These are phyloP conservation scores for Heterodera schachtii DNA, from an alignment of 1,140 invertebrate species.

Conservation along the genomic window DNA sequence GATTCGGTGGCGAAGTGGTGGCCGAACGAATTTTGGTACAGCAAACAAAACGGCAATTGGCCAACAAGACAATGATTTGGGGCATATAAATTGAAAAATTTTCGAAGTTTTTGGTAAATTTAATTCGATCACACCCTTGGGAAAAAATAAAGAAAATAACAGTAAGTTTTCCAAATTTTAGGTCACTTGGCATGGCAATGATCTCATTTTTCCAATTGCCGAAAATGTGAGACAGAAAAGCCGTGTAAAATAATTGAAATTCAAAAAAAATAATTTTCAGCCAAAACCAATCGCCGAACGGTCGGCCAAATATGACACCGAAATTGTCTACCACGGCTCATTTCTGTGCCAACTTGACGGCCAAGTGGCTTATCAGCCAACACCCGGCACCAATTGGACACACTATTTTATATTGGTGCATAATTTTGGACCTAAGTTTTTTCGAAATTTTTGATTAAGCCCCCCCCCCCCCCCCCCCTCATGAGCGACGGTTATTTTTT, in stretches of 20 bases:
- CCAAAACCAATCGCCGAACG: conserved; percentile 36
- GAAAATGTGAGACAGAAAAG: conserved; percentile 16
- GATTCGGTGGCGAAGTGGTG: conserved; percentile 32
- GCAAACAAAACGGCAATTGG: neutral
- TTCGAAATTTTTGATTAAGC: too few relatives aligned
- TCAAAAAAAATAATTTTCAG: conserved; percentile 13
- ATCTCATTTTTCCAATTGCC: conserved; percentile 38
- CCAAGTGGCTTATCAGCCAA: conserved; percentile 41
- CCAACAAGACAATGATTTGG: too few relatives aligned
- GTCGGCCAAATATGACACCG: conserved; percentile 27
- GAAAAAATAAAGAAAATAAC: too few relatives aligned
- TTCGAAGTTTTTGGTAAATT: too few relatives aligned
- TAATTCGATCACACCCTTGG: too few relatives aligned
- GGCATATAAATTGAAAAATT: too few relatives aligned
- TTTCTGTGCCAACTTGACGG: conserved; percentile 41
- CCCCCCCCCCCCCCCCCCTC: too few relatives aligned
- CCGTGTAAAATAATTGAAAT: neutral
- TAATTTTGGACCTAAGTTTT: neutral
- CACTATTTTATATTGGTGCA: conserved; percentile 28
- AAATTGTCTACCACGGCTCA: conserved; percentile 27
- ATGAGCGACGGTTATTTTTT: too few relatives aligned
- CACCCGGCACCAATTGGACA: conserved; percentile 2
- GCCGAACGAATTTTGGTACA: conserved; percentile 33
- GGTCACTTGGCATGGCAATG: conserved; percentile 30
- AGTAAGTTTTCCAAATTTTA: neutral